Evolutionary conservation across 2,113 vertebrate species (phyloP), one percentile per base, ranked within the genome.

Genomic region (Percina caprodes): DNA sequence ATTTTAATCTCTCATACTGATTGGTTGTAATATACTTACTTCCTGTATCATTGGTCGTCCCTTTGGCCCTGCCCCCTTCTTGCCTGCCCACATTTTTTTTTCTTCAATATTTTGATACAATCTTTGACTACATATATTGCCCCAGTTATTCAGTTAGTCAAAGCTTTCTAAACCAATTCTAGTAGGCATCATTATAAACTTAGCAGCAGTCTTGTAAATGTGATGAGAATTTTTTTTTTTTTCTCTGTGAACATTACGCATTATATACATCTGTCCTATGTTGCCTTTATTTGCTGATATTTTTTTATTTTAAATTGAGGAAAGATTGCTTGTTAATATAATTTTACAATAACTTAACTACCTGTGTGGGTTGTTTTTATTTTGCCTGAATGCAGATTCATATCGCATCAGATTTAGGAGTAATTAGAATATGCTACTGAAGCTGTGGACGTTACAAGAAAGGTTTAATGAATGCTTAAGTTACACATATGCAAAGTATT

Each of bases 331-430:
- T 93, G 89, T 94, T 95, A 96, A 96, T 97, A 96, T 97, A 95
- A 94, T 95, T 97, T 96, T 95, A 95, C 95, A 96, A 96, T 96
- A 96, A 96, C 96, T 97, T 96, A 97, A 95, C 93, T 93, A 93
- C 93, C 80, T 93, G 96, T 86, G 86, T 91, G 77, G 73, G 11
- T 72, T 87, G 80, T 83, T 10, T 90, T 90, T 75, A 48, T 83
- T 84, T 24, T 49, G 3, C 7, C 1, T 51, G 6, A 5, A 7
- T 54, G 6, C 23, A 48, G 23, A 33, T 24, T 35, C 2, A 14
- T 45, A 18, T 26, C 18, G 2, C 24, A 30, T 55, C 48, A 35
- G 7, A 45, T 54, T 55, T 69, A 3, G 30, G 8, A 63, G 63
- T 54, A 42, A 49, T 18, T 26, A 21, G n/a, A 55, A n/a, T 24